Base-by-base conservation (phyloP, 2,113 vertebrate species). In the Felis chaus region DNA sequence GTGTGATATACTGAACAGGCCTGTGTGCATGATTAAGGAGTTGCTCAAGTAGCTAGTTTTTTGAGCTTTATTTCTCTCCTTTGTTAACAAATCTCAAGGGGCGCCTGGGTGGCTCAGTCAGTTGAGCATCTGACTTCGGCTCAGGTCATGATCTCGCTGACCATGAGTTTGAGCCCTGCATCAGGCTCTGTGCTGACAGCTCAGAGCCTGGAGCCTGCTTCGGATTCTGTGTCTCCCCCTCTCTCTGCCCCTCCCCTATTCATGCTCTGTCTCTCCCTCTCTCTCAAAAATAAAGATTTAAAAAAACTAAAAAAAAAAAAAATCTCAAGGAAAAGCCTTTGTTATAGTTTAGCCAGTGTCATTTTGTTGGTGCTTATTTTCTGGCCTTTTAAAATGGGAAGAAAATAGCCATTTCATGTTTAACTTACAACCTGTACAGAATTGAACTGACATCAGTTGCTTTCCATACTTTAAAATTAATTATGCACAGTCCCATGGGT, bases 381-480 rank as follows among this genome's bases (percentile, higher is more conserved):
- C 73, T 80, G 86, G 57, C 5, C 80, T 23, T 95, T 86, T n/a
- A 95, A 85, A 55, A 68, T 82, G 82, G 15, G 48, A 57, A 76
- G 33, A 93, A 91, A 88, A 57, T 68, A 63, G 39, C 91, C 61
- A 78, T 88, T 96, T 97, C 36, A 16, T 89, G 5, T 91, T 85
- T 92, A 89, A 94, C 31, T 74, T 93, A 55, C 5, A 94, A 79
- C 29, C n/a, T 45, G 61, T 65, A 90, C 14, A 92, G 68, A 86
- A 91, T 73, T 91, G 33, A 86, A 31, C 18, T 84, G 18, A 25
- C 33, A 68, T 73, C 87, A 76, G 1, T 65, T 83, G 81, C 29
- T 91, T 95, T 91, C 71, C 13, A 3, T 90, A 57, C 78, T 88
- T 92, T 97, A 96, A 97, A 96, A 90, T 93, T 85, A 95, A 86